Conservation (phyloP, 2,797 vertebrate species). For the Labroides dimidiatus region DNA sequence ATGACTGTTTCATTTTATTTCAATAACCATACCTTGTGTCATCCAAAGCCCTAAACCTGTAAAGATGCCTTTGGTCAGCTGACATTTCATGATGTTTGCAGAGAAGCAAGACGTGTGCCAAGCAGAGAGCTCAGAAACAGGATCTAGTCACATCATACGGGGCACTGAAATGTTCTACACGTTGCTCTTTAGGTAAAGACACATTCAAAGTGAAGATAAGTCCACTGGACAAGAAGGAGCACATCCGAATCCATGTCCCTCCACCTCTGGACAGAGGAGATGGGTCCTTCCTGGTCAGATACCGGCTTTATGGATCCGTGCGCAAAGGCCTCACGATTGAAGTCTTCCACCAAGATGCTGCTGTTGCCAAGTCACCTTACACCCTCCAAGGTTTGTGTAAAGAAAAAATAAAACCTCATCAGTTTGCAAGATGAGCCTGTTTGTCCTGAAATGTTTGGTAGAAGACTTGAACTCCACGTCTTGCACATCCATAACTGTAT, state of each 20-base stretch:
- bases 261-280: conserved; percentile 90
- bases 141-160: background rate
- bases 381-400: conserved; percentile 82
- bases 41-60: background rate
- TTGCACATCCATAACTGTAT: no score
- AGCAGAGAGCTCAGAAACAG: background rate
- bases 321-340: conserved; percentile 87
- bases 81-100: no score
- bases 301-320: conserved; percentile 88
- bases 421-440: no score
- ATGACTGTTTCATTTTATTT: accelerated
- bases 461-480: no score
- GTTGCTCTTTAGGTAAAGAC: conserved; percentile 79
- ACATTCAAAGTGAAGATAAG: conserved; percentile 89
- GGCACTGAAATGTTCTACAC: background rate
- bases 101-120: background rate
- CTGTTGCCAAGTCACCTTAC: conserved; percentile 91
- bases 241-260: conserved; percentile 86
- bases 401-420: no score
- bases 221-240: conserved; percentile 85
- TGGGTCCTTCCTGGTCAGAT: conserved; percentile 91
- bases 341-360: conserved; percentile 82
- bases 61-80: background rate
- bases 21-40: background rate
- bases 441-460: no score